phyloP scores from a whole-genome alignment of 2,888 invertebrate genomes.

The Eupithecia dodoneata region DNA sequence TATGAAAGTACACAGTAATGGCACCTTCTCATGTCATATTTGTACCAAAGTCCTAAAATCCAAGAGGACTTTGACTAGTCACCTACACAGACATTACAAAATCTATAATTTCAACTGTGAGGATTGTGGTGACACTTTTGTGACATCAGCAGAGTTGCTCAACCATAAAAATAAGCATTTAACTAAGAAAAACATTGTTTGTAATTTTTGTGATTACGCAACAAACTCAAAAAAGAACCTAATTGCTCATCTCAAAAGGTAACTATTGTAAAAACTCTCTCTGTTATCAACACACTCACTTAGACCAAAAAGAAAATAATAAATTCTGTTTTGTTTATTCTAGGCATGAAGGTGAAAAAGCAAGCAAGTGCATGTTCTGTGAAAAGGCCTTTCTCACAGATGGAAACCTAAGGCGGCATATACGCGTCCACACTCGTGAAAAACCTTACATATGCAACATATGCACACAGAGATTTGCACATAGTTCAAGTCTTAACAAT shows the following conservation, averaged over 20 bases:
- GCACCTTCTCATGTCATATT: slow-evolving; percentile 65
- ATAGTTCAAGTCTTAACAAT: slow-evolving; percentile 77
- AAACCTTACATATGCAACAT: slow-evolving; percentile 74
- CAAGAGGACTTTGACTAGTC: slow-evolving; percentile 67
- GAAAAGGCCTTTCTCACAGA: slow-evolving; percentile 67
- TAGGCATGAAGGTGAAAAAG: slow-evolving; percentile 75
- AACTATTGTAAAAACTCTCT: not conserved
- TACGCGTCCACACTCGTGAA: slow-evolving; percentile 71
- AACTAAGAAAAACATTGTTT: slow-evolving; percentile 63
- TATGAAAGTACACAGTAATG: slow-evolving; percentile 68
- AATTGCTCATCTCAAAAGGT: slow-evolving; percentile 72
- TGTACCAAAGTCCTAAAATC: slow-evolving; percentile 76
- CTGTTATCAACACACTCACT: not conserved
- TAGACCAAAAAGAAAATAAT: not conserved
- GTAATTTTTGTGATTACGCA: slow-evolving; percentile 75
- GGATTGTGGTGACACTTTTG: slow-evolving; percentile 77
- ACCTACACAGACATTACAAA: slow-evolving; percentile 76
- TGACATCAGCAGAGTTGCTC: slow-evolving; percentile 74
- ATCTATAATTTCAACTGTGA: slow-evolving; percentile 78
- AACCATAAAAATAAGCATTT: slow-evolving; percentile 74
- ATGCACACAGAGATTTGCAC: slow-evolving; percentile 71
- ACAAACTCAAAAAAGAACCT: slow-evolving; percentile 74
- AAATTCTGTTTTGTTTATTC: slow-evolving; percentile 31
- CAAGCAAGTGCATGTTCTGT: slow-evolving; percentile 70
- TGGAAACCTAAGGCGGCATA: slow-evolving; percentile 69